Base-by-base conservation (phyloP, 2,113 vertebrate genomes). In the Illadopsis cleaveri region DNA sequence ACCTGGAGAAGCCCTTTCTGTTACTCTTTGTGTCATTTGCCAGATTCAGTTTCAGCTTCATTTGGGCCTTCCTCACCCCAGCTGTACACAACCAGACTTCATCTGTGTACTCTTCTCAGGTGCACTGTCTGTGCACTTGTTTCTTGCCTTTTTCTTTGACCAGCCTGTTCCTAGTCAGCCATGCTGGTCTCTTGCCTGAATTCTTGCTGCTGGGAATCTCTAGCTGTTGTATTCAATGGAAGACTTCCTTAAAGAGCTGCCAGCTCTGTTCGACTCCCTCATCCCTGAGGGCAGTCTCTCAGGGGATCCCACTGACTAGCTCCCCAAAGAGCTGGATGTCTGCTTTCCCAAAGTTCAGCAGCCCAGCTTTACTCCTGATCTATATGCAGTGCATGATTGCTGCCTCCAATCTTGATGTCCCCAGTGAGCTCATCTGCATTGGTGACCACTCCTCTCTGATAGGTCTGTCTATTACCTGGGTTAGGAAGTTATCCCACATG, bases 321-420 rank as follows among this genome's bases (percentile, higher is more conserved):
- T 65, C 25, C 42, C 22, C 5, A 22, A 23, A 57, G 31, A 88
- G 14, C 50, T 64, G 25, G 11, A 65, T 64, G 2, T 64, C 15
- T 57, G 31, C 42, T 81, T 44, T 56, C 22, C 37, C 57, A 2
- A 44, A 37, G 51, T 33, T 50, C 58, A 50, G 19, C 12, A 50
- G 12, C 15, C 18, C 37, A 18, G 0, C 31, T 72, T 65, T 11
- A 20, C 37, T 33, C 22, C 15, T 51, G 15, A 37, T 44, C 51
- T 23, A 33, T 6, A 23, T 23, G 9, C 37, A 23, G 0, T 13
- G 10, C 15, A 14, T 12, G 31, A 27, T 56, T 0, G 0, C n/a
- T 71, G 30, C 48, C 23, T 69, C 15, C 30, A 21, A 0, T 87
- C 19, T 38, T 30, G 19, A 2, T 44, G 44, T 72, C 37, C 15